Evolutionary conservation across 2,113 vertebrate species (phyloP), one percentile per base, ranked within the genome.

Genomic region (Oncorhynchus mykiss): DNA sequence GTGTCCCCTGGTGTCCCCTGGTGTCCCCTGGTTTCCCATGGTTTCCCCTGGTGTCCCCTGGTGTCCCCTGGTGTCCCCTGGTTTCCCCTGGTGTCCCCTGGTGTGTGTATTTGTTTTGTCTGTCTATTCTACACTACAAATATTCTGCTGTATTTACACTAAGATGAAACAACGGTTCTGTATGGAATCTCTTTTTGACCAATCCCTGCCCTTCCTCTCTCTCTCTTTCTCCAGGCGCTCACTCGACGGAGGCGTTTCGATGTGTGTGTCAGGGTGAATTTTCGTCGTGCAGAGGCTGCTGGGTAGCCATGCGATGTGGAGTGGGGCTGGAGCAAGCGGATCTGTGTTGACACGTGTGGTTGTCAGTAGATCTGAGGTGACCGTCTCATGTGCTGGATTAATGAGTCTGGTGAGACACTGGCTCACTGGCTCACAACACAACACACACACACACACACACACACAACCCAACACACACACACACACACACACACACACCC

Each of bases 381-480:
- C 79, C 78, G 77, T 78, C 73, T 80, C 79, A 74, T 83, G 79
- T 81, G 62, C 73, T 70, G 73, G 76, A 81, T 77, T 74, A 79
- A 84, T 79, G 39, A 25, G 59, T 31, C 67, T 49, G 64, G 72
- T 29, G 66, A 69, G 7, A 66, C 22, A 48, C 70, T 20, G 71
- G 18, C 24, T 27, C 27, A 27, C 29, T 4, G 29, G 27, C 27
- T 27, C 27, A 27, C 27, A 27, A 27, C 27, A 27, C 27, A 27
- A 27, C 2, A 4, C 29, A 4, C 34, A 39, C 6, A 24, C 22
- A 24, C 22, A 24, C 22, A 24, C 22, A 34, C 31, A 34, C 34
- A 34, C 34, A 34, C 31, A 34, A 3, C 4, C 31, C 4, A 3
- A 34, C 31, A 34, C 34, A 34, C 34, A 34, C 34, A 34, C 34